Percentiles rank a stretch among this genome's conserved stretches.
phyloP scores from a whole-genome alignment of 2,113 vertebrate species.

The Baryphthengus martii region DNA sequence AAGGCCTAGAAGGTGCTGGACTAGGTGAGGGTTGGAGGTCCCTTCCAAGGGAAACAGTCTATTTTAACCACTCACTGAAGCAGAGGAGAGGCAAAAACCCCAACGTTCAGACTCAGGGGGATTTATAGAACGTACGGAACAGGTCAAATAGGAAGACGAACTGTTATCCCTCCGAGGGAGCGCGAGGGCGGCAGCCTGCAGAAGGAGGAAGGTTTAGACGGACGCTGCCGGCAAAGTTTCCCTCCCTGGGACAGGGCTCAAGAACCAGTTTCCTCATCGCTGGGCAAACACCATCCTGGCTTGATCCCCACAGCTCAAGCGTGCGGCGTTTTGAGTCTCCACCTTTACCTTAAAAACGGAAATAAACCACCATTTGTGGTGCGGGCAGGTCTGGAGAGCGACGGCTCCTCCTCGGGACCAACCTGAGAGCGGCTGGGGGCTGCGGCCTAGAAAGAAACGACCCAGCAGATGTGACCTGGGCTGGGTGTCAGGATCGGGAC shows the following conservation, averaged over 20 bases:
- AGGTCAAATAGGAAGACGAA: neutral
- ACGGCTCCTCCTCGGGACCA: no score
- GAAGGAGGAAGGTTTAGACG: neutral
- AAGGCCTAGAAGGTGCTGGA: neutral
- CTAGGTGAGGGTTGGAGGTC: neutral
- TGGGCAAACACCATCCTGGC: neutral
- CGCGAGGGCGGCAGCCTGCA: rapidly evolving
- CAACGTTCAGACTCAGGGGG: no score
- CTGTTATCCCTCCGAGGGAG: neutral
- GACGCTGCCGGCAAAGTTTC: neutral
- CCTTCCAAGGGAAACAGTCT: no score
- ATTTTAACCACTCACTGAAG: neutral
- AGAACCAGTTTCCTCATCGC: neutral
- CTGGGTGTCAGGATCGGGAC: no score
- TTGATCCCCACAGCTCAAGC: neutral
- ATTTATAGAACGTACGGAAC: no score
- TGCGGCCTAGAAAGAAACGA: neutral
- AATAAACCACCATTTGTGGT: neutral
- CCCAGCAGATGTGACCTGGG: neutral
- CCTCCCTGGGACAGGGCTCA: neutral
- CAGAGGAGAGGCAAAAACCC: no score
- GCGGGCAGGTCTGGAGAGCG: neutral
- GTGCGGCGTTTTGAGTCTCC: neutral
- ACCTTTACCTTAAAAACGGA: neutral
- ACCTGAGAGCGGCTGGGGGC: no score